Conservation (phyloP, 1,140 invertebrate genomes). For the Tetragonula clypearis region DNA sequence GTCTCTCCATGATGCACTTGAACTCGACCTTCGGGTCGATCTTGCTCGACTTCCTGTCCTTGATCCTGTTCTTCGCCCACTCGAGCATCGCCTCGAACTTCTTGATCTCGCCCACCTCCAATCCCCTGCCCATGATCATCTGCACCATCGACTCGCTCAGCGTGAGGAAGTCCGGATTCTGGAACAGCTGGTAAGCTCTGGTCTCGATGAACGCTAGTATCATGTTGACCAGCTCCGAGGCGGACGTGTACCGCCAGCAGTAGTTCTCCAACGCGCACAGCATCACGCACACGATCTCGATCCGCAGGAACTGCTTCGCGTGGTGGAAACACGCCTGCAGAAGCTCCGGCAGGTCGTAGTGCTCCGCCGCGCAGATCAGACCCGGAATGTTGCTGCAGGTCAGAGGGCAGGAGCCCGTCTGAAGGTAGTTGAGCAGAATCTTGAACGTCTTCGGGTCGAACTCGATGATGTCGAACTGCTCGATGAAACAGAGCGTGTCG, state of each 20-base stretch:
- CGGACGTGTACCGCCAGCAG: constrained; percentile 97
- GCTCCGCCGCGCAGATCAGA: constrained; percentile 95
- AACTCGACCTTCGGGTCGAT: constrained; percentile 94
- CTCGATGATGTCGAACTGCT: constrained; percentile 95
- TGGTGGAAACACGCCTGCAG: constrained; percentile 97
- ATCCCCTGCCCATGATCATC: constrained; percentile 94
- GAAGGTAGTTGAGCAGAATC: constrained; percentile 94
- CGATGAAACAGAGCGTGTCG: neutral
- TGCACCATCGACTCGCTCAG: constrained; percentile 97
- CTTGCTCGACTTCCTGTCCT: constrained; percentile 85
- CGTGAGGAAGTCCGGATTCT: constrained; percentile 91
- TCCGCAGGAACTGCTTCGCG: constrained; percentile 95
- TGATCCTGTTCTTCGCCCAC: constrained; percentile 93
- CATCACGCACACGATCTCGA: constrained; percentile 96
- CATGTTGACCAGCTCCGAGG: constrained; percentile 96
- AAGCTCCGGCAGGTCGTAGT: constrained; percentile 95
- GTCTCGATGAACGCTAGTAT: constrained; percentile 95
- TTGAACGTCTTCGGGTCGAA: constrained; percentile 97
- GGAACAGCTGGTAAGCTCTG: constrained; percentile 91
- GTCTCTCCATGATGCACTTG: constrained; percentile 94
- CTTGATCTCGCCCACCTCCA: constrained; percentile 93
- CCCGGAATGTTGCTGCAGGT: constrained; percentile 96
- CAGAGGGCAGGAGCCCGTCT: constrained; percentile 94
- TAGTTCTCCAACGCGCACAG: constrained; percentile 96
- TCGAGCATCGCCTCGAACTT: constrained; percentile 97